Evolutionary conservation across 2,113 vertebrate genomes (phyloP), one percentile per base, ranked within the genome.

Genomic region (Charadrius vociferus): DNA sequence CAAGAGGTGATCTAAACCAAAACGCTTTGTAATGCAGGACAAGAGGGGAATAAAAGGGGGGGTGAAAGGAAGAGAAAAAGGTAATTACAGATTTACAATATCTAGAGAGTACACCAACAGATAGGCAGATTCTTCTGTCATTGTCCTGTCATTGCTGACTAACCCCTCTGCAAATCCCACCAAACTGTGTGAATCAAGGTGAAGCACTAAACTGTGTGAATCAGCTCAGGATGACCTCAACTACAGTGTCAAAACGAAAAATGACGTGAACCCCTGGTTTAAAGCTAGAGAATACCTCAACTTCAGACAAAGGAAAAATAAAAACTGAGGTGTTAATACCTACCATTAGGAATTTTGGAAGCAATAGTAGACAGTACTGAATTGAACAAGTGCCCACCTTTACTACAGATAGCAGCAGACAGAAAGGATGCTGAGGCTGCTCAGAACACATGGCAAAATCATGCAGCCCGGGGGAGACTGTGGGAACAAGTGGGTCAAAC

Each of bases 391-490:
- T 73, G 3, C 2, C 8, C 2, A 8, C n/a, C 17, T 55, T 71
- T 79, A 39, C 8, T 43, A 73, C 26, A 39, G 12, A 30, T 23
- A 56, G 15, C 8, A 82, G 12, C 0, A 0, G 20, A 39, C 16
- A 58, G 29, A 80, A 86, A 66, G 18, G 34, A 34, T 63, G 18
- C 8, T 56, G 50, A 90, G 12, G 27, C 14, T 49, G 4, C 32
- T 78, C 32, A 71, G 50, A 70, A 10, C 3, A 21, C 7, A 12
- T 13, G 13, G 12, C 23, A 88, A 90, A 93, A 66, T 63, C 49
- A 16, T 0, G 0, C 8, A 71, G 12, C 11, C 21, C 1, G 3
- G 3, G 17, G 5, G 18, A 8, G 7, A 45, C 22, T 26, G 22
- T 22, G 30, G n/a, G 43, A 45, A 47, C 43, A 93, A 86, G 13